Percentiles rank a stretch among this genome's conserved stretches.
phyloP scores from a whole-genome alignment of 2,113 vertebrate genomes.

The Caretta caretta region DNA sequence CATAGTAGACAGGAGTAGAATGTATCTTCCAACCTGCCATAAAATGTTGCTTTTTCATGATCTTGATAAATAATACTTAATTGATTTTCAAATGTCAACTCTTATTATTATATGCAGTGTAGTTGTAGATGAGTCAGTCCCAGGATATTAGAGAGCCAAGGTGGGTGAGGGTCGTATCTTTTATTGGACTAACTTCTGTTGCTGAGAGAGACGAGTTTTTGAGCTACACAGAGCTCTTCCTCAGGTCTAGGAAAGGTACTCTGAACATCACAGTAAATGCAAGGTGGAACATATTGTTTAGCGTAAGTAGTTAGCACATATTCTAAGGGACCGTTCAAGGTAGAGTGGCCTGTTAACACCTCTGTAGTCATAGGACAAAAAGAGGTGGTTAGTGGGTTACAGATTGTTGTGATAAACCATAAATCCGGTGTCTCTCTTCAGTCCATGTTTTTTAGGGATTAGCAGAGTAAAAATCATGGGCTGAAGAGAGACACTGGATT shows the following conservation, averaged over 20 bases:
- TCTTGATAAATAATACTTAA: neutral
- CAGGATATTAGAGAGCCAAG: neutral
- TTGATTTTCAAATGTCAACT: neutral
- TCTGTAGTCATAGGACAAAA: neutral
- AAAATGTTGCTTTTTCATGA: neutral
- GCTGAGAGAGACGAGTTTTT: neutral
- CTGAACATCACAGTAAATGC: neutral
- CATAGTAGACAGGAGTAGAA: neutral
- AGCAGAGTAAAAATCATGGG: neutral
- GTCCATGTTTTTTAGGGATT: neutral
- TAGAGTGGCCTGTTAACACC: neutral
- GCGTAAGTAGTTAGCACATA: neutral
- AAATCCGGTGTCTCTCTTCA: neutral
- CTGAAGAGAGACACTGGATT: neutral
- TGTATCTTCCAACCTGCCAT: neutral
- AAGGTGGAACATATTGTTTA: neutral
- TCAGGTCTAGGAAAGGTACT: neutral
- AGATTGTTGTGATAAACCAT: neutral
- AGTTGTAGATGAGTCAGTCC: neutral
- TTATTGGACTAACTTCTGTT: neutral
- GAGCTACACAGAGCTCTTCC: neutral
- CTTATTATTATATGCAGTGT: neutral
- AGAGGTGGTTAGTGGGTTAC: neutral
- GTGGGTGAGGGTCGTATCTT: neutral
- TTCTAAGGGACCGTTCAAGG: neutral